Percentiles rank a stretch among this genome's conserved stretches.
Evolutionary conservation across 2,888 invertebrate species (phyloP).

Genomic region (Napeogenes sylphis): DNA sequence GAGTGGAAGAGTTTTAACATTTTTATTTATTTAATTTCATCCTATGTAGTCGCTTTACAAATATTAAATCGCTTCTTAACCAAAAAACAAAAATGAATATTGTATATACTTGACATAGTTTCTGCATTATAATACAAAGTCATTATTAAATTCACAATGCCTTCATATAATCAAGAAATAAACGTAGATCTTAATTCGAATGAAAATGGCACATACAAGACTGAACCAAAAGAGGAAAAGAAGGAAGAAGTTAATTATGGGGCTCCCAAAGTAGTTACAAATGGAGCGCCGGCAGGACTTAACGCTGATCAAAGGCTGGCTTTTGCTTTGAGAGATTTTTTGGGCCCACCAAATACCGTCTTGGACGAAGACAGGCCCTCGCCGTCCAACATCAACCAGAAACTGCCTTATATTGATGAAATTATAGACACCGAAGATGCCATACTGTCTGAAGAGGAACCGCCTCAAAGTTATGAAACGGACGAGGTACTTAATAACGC

Average conservation of each 20-base stretch:
- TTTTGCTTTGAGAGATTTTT: constrained; percentile 63
- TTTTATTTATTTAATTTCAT: constrained; percentile 19
- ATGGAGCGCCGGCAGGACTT: constrained; percentile 48
- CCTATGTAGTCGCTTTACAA: constrained; percentile 1
- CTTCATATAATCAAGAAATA: constrained; percentile 65
- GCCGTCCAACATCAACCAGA: constrained; percentile 46
- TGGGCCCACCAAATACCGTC: constrained; percentile 45
- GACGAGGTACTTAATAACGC: constrained; percentile 66
- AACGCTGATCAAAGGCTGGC: constrained; percentile 60
- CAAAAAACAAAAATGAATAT: constrained; percentile 20
- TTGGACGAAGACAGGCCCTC: constrained; percentile 46
- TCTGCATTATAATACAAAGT: neutral
- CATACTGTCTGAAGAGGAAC: constrained; percentile 59
- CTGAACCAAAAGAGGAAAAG: constrained; percentile 49
- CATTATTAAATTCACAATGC: constrained; percentile 46
- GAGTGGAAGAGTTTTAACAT: constrained; percentile 47
- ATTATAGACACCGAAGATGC: constrained; percentile 46
- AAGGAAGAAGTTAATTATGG: constrained; percentile 45
- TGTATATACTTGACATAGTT: constrained; percentile 10
- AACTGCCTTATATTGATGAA: constrained; percentile 66
- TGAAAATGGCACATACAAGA: constrained; percentile 52
- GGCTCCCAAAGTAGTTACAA: constrained; percentile 40
- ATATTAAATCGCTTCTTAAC: constrained; percentile 13
- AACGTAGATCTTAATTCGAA: constrained; percentile 64
- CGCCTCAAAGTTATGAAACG: constrained; percentile 49